phyloP scores from a whole-genome alignment of 1,140 invertebrate species.

The Marisa cornuarietis region DNA sequence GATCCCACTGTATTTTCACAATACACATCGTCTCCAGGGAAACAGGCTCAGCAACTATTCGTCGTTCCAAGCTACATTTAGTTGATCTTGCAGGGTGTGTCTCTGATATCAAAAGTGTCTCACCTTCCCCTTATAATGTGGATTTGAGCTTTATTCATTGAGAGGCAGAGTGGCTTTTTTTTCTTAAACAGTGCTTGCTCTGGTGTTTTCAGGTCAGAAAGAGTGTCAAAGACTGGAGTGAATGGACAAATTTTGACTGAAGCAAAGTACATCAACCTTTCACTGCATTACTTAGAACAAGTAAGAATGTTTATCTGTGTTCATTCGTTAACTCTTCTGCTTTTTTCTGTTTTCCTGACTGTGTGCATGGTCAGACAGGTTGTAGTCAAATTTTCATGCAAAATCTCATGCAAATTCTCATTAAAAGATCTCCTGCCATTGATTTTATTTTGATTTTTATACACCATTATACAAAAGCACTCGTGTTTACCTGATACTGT shows the following conservation, averaged over 20 bases:
- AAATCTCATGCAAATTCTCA: too few species aligned
- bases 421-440: neutral
- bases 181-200: neutral
- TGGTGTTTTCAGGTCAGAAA: constrained; percentile 61
- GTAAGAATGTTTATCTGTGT: constrained; percentile 53
- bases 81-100: constrained; percentile 75
- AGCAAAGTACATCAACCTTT: constrained; percentile 76
- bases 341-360: too few species aligned
- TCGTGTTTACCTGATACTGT: constrained; percentile 14
- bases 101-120: neutral
- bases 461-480: neutral
- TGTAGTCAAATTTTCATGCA: too few species aligned
- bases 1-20: constrained; percentile 78
- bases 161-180: neutral
- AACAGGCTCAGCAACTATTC: constrained; percentile 66
- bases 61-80: constrained; percentile 73
- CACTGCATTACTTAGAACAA: constrained; percentile 76
- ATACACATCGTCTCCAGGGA: constrained; percentile 70
- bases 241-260: constrained; percentile 71
- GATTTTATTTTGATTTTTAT: neutral
- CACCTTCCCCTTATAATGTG: constrained; percentile 1
- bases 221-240: constrained; percentile 66
- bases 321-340: too few species aligned
- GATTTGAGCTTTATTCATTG: constrained; percentile 7
- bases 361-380: too few species aligned